phyloP scores from a whole-genome alignment of 2,113 vertebrate species.

The Antechinus flavipes region DNA sequence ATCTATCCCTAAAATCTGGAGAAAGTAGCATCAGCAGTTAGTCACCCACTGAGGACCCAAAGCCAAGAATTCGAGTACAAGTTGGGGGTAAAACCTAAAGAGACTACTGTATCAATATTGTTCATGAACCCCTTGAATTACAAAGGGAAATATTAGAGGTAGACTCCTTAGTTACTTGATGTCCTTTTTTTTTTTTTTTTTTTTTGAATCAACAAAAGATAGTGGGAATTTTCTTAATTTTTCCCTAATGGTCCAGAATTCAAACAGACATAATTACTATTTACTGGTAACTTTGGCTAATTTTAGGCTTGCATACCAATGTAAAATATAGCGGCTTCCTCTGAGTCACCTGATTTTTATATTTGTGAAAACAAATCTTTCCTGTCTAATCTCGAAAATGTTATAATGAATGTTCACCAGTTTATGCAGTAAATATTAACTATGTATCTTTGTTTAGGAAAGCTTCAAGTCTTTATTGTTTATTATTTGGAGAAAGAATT shows the following conservation, averaged over 20 bases:
- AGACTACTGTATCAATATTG: background rate
- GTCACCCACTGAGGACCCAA: background rate
- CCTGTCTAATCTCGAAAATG: slow-evolving; percentile 8
- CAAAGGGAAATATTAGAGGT: background rate
- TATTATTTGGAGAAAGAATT: slow-evolving; percentile 60
- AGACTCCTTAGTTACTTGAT: background rate
- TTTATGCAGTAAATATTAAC: slow-evolving; percentile 57
- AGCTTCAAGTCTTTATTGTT: slow-evolving; percentile 38
- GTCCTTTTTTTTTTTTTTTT: slow-evolving; percentile 5
- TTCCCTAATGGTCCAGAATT: slow-evolving; percentile 8
- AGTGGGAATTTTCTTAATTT: slow-evolving; percentile 11
- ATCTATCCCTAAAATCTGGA: background rate
- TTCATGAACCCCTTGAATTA: background rate
- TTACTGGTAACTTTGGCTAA: slow-evolving; percentile 49
- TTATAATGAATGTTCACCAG: slow-evolving; percentile 35
- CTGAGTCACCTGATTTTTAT: slow-evolving; percentile 5
- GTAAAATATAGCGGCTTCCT: background rate
- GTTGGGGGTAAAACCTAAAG: background rate
- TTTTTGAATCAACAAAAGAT: slow-evolving; percentile 36
- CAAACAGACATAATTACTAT: slow-evolving; percentile 20
- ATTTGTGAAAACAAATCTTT: slow-evolving; percentile 41
- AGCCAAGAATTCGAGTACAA: background rate
- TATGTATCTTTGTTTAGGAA: slow-evolving; percentile 38
- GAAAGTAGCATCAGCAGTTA: background rate
- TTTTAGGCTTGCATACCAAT: background rate